Evolutionary conservation across 2,888 invertebrate species (phyloP).

Genomic region (Nephrotoma flavescens): DNA sequence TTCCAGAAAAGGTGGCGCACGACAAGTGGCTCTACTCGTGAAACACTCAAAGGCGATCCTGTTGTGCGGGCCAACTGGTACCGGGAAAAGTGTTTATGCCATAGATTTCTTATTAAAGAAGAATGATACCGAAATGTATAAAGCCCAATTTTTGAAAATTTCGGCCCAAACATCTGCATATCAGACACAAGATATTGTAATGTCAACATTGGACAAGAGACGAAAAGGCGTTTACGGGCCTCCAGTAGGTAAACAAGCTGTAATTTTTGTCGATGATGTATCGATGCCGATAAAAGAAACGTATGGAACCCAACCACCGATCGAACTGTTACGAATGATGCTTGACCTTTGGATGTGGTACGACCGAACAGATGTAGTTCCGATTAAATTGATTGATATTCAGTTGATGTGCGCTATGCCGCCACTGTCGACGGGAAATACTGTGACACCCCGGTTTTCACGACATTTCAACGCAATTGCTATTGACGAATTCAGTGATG

Average conservation of each 20-base stretch:
- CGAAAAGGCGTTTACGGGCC: slow-evolving; percentile 89
- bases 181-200: slow-evolving; percentile 87
- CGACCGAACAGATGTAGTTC: slow-evolving; percentile 64
- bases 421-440: slow-evolving; percentile 64
- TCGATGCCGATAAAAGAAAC: slow-evolving; percentile 75
- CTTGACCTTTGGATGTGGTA: slow-evolving; percentile 86
- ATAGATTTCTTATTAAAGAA: slow-evolving; percentile 69
- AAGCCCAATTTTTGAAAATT: slow-evolving; percentile 78
- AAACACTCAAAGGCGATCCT: slow-evolving; percentile 69
- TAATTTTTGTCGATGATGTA: slow-evolving; percentile 92
- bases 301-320: slow-evolving; percentile 89
- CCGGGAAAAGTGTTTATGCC: slow-evolving; percentile 85
- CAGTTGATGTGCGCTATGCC: slow-evolving; percentile 81
- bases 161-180: slow-evolving; percentile 89
- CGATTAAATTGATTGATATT: slow-evolving; percentile 70
- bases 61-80: slow-evolving; percentile 88
- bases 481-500: slow-evolving; percentile 81
- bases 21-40: slow-evolving; percentile 74
- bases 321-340: slow-evolving; percentile 80
- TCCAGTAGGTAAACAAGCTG: slow-evolving; percentile 73
- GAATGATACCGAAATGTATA: slow-evolving; percentile 62
- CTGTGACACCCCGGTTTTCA: slow-evolving; percentile 70
- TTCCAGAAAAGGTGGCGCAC: slow-evolving; percentile 51
- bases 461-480: slow-evolving; percentile 74
- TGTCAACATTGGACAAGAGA: slow-evolving; percentile 84